Base-by-base conservation (phyloP, 2,797 vertebrate genomes). In the Pogoniulus pusillus region DNA sequence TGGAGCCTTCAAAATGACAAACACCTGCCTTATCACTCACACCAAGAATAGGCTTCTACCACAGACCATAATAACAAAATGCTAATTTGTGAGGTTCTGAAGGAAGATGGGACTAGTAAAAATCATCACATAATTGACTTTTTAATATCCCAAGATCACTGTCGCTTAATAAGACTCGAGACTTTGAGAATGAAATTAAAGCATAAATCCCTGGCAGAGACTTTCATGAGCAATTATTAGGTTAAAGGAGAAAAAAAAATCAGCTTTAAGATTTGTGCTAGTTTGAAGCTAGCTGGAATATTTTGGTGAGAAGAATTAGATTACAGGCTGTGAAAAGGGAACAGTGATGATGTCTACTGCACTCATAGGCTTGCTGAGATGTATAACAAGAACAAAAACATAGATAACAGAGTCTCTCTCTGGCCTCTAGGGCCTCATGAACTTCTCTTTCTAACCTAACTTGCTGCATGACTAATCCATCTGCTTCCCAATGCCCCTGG, bases 11-110 rank as follows among this genome's bases (percentile, higher is more conserved):
- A 94, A 93, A 95, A 88, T 94, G 90, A 93, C 78, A 94, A 96
- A 96, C 91, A 96, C 85, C 93, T 96, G 96, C 94, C 89, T 94
- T 76, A 90, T 80, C 62, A 23, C 86, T 96, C 91, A 55, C 15
- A 73, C 89, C 71, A 87, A 66, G 54, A 85, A 94, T 15, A 92
- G 65, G 15, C 84, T 94, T 90, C 85, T 53, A 93, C 81, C 90
- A 90, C 87, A 91, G 85, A 82, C 27, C 54, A 53, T 87, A 93
- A 93, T 78, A 95, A 85, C 64, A 94, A 95, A 93, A 94, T 53
- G 16, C 74, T 75, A 82, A 95, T 89, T 93, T 92, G 47, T 90
- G 83, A 54, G 73, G 81, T 82, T 96, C 84, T 87, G 82, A 89
- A 95, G 90, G 93, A 94, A 84, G 60, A 60, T 68, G 70, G 74